A percentile compares a stretch with the other conserved stretches of the same genome.
Conservation (phyloP, 2,113 vertebrate genomes). For the Leucopternis melanops region DNA sequence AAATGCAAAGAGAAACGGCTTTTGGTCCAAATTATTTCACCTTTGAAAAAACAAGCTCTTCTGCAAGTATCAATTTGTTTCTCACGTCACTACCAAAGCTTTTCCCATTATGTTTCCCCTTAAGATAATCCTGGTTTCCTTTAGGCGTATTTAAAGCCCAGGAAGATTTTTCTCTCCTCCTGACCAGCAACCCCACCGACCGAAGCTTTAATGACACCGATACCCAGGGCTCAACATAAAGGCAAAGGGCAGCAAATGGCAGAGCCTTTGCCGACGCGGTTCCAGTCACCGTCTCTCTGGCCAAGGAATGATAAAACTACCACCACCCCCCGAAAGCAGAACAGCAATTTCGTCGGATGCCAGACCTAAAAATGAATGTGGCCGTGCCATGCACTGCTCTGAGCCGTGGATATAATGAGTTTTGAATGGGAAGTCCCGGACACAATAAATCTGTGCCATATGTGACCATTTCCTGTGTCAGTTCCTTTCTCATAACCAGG, state of each 20-base stretch:
- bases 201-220: neutral
- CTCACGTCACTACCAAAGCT: neutral
- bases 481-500: conserved; percentile 86
- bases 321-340: conserved; percentile 26
- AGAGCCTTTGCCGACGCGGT: neutral
- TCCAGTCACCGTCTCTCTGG: neutral
- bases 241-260: neutral
- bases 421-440: conserved; percentile 85
- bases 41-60: neutral
- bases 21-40: neutral
- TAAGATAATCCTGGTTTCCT: neutral
- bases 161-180: neutral
- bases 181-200: neutral
- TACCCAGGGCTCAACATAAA: neutral
- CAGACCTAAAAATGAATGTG: conserved; percentile 69
- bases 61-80: neutral
- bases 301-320: conserved; percentile 55
- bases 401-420: conserved; percentile 81
- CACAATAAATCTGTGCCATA: conserved; percentile 91
- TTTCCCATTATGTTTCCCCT: neutral
- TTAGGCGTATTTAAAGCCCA: neutral
- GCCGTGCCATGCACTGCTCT: conserved; percentile 59
- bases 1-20: neutral
- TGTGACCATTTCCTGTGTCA: conserved; percentile 92
- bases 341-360: conserved; percentile 66